These are phyloP conservation scores for Knipowitschia caucasica DNA, from an alignment of 2,797 vertebrate genomes.

Conservation along the genomic window DNA sequence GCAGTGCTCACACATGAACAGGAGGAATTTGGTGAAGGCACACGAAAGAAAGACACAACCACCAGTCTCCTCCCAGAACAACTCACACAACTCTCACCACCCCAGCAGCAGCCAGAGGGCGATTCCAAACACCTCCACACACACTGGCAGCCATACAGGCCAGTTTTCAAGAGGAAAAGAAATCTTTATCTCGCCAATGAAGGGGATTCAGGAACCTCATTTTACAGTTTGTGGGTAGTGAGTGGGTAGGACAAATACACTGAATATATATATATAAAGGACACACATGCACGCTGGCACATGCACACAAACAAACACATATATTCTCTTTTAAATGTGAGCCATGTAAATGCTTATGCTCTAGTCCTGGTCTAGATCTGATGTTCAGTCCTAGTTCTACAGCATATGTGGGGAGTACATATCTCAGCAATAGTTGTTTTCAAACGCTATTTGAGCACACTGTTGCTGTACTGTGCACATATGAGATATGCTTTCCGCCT, in stretches of 20 bases:
- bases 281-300: too few relatives aligned
- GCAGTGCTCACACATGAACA: constrained; percentile 77
- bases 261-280: too few relatives aligned
- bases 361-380: too few relatives aligned
- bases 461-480: too few relatives aligned
- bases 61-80: constrained; percentile 51
- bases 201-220: constrained; percentile 11
- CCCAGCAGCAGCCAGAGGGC: constrained; percentile 64
- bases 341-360: too few relatives aligned
- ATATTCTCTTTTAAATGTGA: too few relatives aligned
- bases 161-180: constrained; percentile 37
- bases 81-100: constrained; percentile 50
- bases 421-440: too few relatives aligned
- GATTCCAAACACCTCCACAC: constrained; percentile 62
- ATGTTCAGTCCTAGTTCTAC: too few relatives aligned
- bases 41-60: constrained; percentile 55
- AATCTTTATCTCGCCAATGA: constrained; percentile 31
- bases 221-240: constrained; percentile 1
- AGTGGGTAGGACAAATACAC: background rate
- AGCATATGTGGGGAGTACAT: too few relatives aligned
- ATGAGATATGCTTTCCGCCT: too few relatives aligned
- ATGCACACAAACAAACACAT: too few relatives aligned
- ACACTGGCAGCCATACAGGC: constrained; percentile 49
- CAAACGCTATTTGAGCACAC: too few relatives aligned
- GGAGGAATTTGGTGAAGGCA: constrained; percentile 70